These are phyloP conservation scores for Spinibarbus caldwelli DNA, from an alignment of 2,797 vertebrate species.

Conservation along the genomic window DNA sequence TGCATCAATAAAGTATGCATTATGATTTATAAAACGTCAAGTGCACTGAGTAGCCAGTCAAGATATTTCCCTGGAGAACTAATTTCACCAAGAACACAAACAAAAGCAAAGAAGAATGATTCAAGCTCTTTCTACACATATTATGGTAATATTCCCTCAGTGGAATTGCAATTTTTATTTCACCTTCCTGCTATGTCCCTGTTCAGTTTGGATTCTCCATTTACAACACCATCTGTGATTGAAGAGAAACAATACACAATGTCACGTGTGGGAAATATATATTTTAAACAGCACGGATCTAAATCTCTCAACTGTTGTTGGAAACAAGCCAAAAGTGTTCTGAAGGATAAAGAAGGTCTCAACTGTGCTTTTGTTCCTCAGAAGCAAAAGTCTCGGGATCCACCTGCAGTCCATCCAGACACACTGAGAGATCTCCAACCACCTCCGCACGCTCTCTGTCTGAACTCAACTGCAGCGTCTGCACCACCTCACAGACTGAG, in stretches of 20 bases:
- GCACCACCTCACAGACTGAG: slow-evolving; percentile 91
- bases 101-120: not conserved
- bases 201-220: slow-evolving; percentile 72
- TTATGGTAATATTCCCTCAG: not conserved
- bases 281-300: not conserved
- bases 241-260: slow-evolving; percentile 18
- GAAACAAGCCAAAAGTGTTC: not conserved
- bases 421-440: slow-evolving; percentile 92
- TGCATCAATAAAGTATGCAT: not conserved
- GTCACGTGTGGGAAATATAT: not conserved
- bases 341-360: slow-evolving; percentile 43
- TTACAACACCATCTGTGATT: slow-evolving; percentile 68
- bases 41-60: not conserved
- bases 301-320: not conserved
- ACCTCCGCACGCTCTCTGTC: slow-evolving; percentile 87
- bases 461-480: slow-evolving; percentile 86
- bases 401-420: slow-evolving; percentile 89
- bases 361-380: slow-evolving; percentile 75
- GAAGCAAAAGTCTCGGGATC: slow-evolving; percentile 82
- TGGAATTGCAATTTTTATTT: not conserved
- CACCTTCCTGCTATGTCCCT: slow-evolving; percentile 73
- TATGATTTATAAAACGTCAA: not conserved
- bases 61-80: not conserved
- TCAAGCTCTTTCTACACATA: not conserved
- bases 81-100: not conserved